A percentile compares a stretch with the other conserved stretches of the same genome.
Evolutionary conservation across 2,113 vertebrate species (phyloP).

Genomic region (Desmodus rotundus): DNA sequence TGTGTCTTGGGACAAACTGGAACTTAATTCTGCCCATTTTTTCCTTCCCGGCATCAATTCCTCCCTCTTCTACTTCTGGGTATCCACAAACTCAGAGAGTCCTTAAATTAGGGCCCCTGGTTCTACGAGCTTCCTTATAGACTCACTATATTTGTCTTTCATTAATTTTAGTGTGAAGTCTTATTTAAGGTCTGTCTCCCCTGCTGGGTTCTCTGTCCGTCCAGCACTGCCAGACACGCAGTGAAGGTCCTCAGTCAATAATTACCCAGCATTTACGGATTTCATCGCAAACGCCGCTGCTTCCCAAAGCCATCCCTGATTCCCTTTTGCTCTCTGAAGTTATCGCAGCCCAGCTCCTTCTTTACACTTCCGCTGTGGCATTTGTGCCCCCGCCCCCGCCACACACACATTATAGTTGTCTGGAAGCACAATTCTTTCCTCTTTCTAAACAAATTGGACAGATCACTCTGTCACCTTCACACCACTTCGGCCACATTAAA

Average conservation of each 20-base stretch:
- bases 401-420: neutral
- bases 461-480: neutral
- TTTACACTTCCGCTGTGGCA: neutral
- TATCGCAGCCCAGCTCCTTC: neutral
- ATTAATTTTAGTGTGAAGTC: neutral
- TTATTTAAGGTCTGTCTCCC: neutral
- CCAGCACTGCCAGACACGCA: no score
- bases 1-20: neutral
- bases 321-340: neutral
- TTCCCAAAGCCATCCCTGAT: neutral
- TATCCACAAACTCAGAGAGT: neutral
- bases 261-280: neutral
- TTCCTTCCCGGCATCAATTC: accelerated
- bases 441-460: neutral
- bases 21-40: neutral
- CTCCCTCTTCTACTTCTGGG: neutral
- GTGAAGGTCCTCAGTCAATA: accelerated
- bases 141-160: neutral
- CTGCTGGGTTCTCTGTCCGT: neutral
- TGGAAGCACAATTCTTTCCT: neutral
- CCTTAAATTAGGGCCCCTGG: neutral
- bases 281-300: neutral
- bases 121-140: neutral
- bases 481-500: neutral
- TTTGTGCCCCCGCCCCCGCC: neutral